These are phyloP conservation scores for Plagodis pulveraria DNA, from an alignment of 2,888 invertebrate species.

Conservation along the genomic window DNA sequence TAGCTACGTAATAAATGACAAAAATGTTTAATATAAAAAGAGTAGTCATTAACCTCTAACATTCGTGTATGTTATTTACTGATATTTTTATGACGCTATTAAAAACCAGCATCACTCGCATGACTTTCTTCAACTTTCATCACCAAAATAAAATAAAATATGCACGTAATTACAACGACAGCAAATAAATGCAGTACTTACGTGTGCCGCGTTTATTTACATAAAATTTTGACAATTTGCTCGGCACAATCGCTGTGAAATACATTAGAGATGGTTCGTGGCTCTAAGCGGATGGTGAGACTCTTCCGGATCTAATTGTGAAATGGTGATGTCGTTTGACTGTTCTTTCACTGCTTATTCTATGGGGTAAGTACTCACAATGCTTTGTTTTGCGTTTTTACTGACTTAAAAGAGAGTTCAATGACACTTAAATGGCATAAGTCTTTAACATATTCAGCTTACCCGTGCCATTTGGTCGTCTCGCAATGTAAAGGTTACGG, in stretches of 20 bases:
- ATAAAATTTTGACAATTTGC: constrained; percentile 52
- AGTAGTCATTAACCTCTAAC: neutral
- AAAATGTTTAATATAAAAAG: too few relatives aligned
- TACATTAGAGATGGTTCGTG: constrained; percentile 65
- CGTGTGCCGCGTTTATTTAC: constrained; percentile 46
- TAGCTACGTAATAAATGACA: too few relatives aligned
- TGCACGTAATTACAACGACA: constrained; percentile 33
- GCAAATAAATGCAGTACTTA: constrained; percentile 35
- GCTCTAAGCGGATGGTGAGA: constrained; percentile 50
- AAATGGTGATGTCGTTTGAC: constrained; percentile 55
- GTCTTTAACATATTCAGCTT: constrained; percentile 15
- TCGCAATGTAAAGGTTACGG: constrained; percentile 9
- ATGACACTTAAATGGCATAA: constrained; percentile 24
- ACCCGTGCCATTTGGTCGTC: constrained; percentile 7
- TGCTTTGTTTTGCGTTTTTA: constrained; percentile 30
- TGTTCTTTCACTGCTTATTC: constrained; percentile 42
- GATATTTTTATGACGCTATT: constrained; percentile 16
- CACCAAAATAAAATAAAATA: constrained; percentile 35
- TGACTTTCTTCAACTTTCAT: constrained; percentile 37
- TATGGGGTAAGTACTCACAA: constrained; percentile 34
- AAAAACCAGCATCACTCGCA: constrained; percentile 17
- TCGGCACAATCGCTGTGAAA: constrained; percentile 47
- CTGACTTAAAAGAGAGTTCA: constrained; percentile 28
- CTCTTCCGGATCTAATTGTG: constrained; percentile 79
- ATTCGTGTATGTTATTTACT: constrained; percentile 6